Evolutionary conservation across 2,888 invertebrate genomes (phyloP), one percentile per base, ranked within the genome.

Genomic region (Vesta saturnalis): DNA sequence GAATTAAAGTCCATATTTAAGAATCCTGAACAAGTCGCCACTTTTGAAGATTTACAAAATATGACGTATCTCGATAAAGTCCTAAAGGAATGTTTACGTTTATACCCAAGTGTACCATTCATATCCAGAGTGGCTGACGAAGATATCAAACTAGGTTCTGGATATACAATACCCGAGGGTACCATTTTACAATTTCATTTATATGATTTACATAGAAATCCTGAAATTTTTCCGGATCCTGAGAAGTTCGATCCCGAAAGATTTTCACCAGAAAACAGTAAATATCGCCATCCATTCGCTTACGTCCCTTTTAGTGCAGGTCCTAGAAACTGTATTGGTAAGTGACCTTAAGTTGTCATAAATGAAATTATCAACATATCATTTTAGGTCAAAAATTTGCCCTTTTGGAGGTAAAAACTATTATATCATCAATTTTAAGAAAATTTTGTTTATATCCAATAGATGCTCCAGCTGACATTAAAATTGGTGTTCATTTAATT

Each of bases 31-130:
- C 84, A 87, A 0, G 78, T 85, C 0, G 85, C 86, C 0, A 86
- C 85, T 0, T 86, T 88, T 82, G 85, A 86, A 55, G 88, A 89
- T 68, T 81, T 91, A 5, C 81, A 87, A 71, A 85, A 87, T 58
- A 87, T 91, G 86, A 85, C 86, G 58, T 91, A 89, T 72, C 83
- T 91, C 70, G 91, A 91, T 72, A 86, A 87, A 72, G 90, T 89
- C 73, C 88, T 91, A 56, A 91, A 91, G 77, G 91, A 91, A 77
- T 85, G 88, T 0, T 76, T 91, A 19, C 80, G 91, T 22, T 78
- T 91, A 3, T 91, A 89, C 75, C 91, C 91, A 1, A 90, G 90
- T 70, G 91, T 91, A 2, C 88, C 88, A 19, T 87, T 89, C 75
- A 89, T 91, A 76, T 87, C 88, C 1, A 85, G 91, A 61, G 12